Base-by-base conservation (phyloP, 2,113 vertebrate genomes). In the Halichoerus grypus region DNA sequence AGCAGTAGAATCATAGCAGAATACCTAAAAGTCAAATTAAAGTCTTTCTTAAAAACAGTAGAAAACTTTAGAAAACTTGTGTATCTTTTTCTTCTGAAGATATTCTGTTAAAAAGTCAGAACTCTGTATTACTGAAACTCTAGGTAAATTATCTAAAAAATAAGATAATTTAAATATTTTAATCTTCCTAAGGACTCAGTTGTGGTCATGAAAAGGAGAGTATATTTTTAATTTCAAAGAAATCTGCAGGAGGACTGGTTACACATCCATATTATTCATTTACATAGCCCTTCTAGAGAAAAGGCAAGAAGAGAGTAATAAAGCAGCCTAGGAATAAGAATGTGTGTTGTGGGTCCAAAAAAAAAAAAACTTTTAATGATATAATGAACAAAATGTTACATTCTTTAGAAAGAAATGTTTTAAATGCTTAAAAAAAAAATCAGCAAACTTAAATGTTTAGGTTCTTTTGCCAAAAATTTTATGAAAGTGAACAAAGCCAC, bases 331-430 rank as follows among this genome's bases (percentile, higher is more conserved):
- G 46, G 49, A 89, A 51, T 61, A 36, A 83, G 15, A 83, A 81
- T 63, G 11, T 55, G 10, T 33, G 5, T 33, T 49, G 39, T 24
- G 6, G 79, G 83, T 46, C 46, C 57, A 72, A 57, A 87, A 71
- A 74, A 39, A 3, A 28, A 61, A 11, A 28, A 63, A 39, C 39
- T 59, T 71, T 63, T 63, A 95, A 11, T 67, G 6, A 96, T 76
- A 65, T 65, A 82, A 88, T 59, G 81, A 95, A 53, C 59, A 92
- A 81, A 55, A 88, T 83, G 46, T 57, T 88, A 76, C 51, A 83
- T 82, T 72, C 46, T 13, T 93, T 57, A 83, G 46, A 67, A 76
- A 83, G 36, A 83, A 67, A 42, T 39, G 28, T 81, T 63, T 92
- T 55, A 74, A 74, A 42, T 85, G 22, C 18, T 69, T 46, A 55